Conservation (phyloP, 2,113 vertebrate species). For the Esox niger region DNA sequence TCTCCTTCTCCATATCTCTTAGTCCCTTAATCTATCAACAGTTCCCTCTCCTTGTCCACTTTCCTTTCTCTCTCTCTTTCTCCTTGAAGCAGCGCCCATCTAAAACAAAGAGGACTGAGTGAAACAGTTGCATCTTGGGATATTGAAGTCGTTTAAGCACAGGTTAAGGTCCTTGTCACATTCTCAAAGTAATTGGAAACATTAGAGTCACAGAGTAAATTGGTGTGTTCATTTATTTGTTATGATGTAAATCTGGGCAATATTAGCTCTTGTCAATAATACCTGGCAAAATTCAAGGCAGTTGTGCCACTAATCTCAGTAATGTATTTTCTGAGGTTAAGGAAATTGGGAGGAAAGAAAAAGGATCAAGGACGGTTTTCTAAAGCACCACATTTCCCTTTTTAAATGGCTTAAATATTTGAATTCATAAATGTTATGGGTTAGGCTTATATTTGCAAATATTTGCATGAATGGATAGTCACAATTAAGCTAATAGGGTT, state of each 20-base stretch:
- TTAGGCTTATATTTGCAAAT: no score
- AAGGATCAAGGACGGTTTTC: neutral
- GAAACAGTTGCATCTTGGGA: constrained; percentile 48
- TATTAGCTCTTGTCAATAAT: constrained; percentile 27
- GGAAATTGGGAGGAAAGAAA: no score
- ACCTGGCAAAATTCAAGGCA: neutral
- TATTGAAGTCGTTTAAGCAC: constrained; percentile 52
- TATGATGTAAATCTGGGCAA: constrained; percentile 47
- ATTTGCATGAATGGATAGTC: neutral
- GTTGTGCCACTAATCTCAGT: no score
- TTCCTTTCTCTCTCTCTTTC: neutral
- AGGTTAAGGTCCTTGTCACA: constrained; percentile 48
- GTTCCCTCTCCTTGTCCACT: neutral
- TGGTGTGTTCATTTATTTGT: constrained; percentile 39
- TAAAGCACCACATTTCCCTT: neutral
- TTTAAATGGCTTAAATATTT: neutral
- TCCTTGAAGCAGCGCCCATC: neutral
- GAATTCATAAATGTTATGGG: no score
- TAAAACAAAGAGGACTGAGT: neutral
- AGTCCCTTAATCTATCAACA: no score
- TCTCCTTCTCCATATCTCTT: neutral
- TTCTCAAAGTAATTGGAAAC: constrained; percentile 37
- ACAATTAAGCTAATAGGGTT: constrained; percentile 1
- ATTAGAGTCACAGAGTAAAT: constrained; percentile 43
- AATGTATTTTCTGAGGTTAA: neutral